Conservation (phyloP, 2,888 invertebrate genomes). For the Cryptophagus acutangulus region DNA sequence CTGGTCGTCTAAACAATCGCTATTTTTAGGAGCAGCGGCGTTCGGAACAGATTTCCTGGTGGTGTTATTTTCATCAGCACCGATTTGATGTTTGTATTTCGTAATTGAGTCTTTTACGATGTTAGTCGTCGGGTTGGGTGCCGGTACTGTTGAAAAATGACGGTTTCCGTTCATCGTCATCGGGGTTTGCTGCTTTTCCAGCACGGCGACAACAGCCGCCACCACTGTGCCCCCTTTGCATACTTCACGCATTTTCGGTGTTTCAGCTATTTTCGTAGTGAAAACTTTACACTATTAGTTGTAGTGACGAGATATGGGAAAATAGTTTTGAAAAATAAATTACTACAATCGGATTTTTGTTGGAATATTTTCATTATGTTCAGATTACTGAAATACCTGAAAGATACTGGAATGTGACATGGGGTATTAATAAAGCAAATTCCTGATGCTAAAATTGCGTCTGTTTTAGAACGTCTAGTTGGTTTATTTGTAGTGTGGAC, state of each 20-base stretch:
- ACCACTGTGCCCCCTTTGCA: slow-evolving; percentile 52
- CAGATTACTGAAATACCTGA: background rate
- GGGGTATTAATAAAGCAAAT: slow-evolving; percentile 1
- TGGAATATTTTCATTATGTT: background rate
- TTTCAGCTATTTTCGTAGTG: slow-evolving; percentile 8
- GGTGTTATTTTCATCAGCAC: too few species aligned
- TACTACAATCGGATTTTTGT: slow-evolving; percentile 3
- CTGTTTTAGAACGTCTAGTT: background rate
- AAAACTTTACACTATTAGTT: slow-evolving; percentile 5
- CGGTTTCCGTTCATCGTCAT: slow-evolving; percentile 1
- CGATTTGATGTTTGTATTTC: slow-evolving; percentile 7
- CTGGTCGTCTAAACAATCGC: slow-evolving; percentile 33
- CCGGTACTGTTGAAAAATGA: background rate
- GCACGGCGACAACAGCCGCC: slow-evolving; percentile 54
- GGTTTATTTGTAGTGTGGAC: too few species aligned
- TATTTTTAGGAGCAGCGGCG: slow-evolving; percentile 33
- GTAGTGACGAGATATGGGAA: too few species aligned
- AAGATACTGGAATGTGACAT: background rate
- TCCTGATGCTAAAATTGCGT: too few species aligned
- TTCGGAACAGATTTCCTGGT: slow-evolving; percentile 13
- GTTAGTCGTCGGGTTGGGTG: slow-evolving; percentile 7
- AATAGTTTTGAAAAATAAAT: too few species aligned
- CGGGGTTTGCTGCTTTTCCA: slow-evolving; percentile 43
- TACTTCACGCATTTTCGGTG: slow-evolving; percentile 32
- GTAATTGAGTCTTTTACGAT: background rate